Conservation (phyloP, 2,888 invertebrate species). For the Saturnia pavonia region DNA sequence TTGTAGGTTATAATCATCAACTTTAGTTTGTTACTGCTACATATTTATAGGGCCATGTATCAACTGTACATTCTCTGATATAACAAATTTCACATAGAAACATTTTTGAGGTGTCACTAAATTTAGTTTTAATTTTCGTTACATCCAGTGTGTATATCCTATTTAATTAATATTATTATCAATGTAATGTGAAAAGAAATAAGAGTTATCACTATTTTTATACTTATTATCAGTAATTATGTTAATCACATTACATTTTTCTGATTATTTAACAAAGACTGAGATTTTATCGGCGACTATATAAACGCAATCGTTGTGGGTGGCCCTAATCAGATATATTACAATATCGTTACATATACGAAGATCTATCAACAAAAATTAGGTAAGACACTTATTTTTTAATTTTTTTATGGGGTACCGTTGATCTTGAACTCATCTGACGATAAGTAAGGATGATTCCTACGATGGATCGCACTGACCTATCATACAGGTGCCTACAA, state of each 20-base stretch:
- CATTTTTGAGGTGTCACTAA: too few relatives aligned
- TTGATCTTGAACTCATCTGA: too few relatives aligned
- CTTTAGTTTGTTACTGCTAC: too few relatives aligned
- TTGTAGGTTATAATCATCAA: too few relatives aligned
- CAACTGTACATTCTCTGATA: too few relatives aligned
- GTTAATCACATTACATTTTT: constrained; percentile 33
- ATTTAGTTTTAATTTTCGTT: not conserved
- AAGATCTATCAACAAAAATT: constrained; percentile 21
- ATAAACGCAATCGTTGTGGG: constrained; percentile 43
- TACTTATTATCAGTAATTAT: constrained; percentile 38
- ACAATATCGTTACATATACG: constrained; percentile 22
- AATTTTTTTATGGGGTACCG: too few relatives aligned
- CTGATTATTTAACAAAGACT: constrained; percentile 30
- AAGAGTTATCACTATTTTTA: constrained; percentile 31
- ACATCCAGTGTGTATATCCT: not conserved
- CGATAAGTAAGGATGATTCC: too few relatives aligned
- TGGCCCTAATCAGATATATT: constrained; percentile 35
- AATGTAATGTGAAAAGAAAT: not conserved
- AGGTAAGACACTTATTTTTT: constrained; percentile 34
- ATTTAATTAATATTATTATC: not conserved
- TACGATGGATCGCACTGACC: too few relatives aligned
- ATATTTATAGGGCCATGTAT: too few relatives aligned
- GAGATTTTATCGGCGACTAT: constrained; percentile 48
- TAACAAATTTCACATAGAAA: too few relatives aligned
- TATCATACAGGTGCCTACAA: too few relatives aligned